phyloP scores from a whole-genome alignment of 1,140 invertebrate genomes.

The Sitobion miscanthi region DNA sequence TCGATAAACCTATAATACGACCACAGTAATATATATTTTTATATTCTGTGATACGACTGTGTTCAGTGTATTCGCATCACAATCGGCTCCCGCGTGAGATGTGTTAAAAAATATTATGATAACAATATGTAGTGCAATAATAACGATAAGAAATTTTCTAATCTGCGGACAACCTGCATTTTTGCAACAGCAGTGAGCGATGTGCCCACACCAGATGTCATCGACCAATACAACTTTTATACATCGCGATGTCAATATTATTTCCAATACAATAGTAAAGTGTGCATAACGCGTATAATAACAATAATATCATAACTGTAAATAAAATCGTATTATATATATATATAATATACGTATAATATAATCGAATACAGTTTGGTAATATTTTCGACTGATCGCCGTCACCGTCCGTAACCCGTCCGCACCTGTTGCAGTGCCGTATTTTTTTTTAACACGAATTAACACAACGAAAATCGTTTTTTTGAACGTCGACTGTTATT shows the following conservation, averaged over 20 bases:
- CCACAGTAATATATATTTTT: too few relatives aligned
- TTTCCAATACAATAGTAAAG: neutral
- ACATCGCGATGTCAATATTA: neutral
- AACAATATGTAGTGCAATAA: neutral
- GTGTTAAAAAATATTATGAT: neutral
- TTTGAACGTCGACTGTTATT: neutral
- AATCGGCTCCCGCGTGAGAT: neutral
- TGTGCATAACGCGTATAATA: neutral
- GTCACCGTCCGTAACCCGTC: neutral
- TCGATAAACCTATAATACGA: neutral
- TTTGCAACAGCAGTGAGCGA: neutral
- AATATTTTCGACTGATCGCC: neutral
- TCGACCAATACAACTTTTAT: neutral
- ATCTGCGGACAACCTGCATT: neutral
- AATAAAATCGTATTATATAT: neutral
- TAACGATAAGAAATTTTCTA: neutral
- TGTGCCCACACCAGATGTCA: neutral
- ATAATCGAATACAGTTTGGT: neutral
- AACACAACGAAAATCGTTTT: neutral
- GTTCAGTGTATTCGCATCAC: neutral
- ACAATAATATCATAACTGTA: slow-evolving; percentile 14
- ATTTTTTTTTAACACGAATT: neutral
- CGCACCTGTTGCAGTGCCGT: neutral
- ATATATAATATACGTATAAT: neutral
- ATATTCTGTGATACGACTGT: neutral